These are phyloP conservation scores for Chunga burmeisteri DNA, from an alignment of 2,113 vertebrate genomes.

Conservation along the genomic window DNA sequence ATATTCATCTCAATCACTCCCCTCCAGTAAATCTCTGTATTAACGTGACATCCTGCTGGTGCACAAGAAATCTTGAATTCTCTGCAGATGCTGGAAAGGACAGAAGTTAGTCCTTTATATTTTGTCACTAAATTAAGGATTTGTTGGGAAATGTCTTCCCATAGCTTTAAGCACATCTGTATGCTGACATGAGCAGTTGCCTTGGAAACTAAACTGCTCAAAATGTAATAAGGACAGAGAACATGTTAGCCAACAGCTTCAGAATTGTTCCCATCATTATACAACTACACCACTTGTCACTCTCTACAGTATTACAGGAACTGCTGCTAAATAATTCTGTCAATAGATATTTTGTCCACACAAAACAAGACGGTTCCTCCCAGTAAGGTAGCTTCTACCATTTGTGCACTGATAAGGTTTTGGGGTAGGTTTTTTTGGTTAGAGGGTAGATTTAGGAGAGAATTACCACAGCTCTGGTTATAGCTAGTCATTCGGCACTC, in stretches of 20 bases:
- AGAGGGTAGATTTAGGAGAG: neutral
- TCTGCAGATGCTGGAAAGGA: neutral
- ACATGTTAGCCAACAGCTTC: conserved; percentile 22
- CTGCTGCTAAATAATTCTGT: neutral
- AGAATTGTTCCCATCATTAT: conserved; percentile 11
- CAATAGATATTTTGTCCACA: neutral
- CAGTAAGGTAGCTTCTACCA: neutral
- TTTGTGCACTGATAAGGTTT: neutral
- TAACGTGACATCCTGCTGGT: neutral
- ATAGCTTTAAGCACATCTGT: conserved; percentile 36
- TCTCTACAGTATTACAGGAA: neutral
- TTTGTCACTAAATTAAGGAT: conserved; percentile 1
- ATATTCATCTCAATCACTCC: neutral
- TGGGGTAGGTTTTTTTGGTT: rapidly evolving
- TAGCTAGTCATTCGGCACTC: neutral
- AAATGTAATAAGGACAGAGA: conserved; percentile 53
- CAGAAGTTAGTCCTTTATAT: neutral
- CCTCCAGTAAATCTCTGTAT: neutral
- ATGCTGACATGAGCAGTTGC: conserved; percentile 50
- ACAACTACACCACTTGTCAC: neutral
- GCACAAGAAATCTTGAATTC: neutral
- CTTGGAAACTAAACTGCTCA: conserved; percentile 66
- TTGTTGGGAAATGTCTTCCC: conserved; percentile 22
- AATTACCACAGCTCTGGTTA: neutral
- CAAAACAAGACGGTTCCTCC: neutral